These are phyloP conservation scores for Heteromurus nitidus DNA, from an alignment of 2,888 invertebrate species.

Conservation along the genomic window DNA sequence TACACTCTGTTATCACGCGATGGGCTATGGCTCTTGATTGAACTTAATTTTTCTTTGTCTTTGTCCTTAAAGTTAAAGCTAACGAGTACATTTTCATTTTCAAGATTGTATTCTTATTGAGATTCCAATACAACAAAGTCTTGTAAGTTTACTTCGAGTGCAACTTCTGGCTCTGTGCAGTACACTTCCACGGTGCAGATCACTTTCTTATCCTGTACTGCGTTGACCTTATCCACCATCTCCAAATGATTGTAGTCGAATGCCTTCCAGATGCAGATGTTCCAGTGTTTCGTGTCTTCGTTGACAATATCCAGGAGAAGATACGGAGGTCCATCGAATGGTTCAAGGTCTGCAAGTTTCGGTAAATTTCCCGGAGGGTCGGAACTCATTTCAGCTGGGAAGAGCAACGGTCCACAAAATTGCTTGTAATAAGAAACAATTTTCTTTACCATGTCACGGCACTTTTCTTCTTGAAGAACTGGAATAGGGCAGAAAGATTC, in stretches of 20 bases:
- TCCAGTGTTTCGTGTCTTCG: slow-evolving; percentile 13
- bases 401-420: slow-evolving; percentile 14
- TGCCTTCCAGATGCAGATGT: slow-evolving; percentile 36
- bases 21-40: no score
- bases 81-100: no score
- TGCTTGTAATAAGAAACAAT: background rate
- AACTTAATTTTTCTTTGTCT: no score
- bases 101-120: no score
- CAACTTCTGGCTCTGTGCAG: slow-evolving; percentile 15
- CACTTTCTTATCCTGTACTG: background rate
- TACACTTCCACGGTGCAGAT: slow-evolving; percentile 22
- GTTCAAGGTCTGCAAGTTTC: background rate
- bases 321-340: slow-evolving; percentile 36
- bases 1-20: no score
- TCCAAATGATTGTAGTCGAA: slow-evolving; percentile 2
- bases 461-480: slow-evolving; percentile 1
- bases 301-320: slow-evolving; percentile 31
- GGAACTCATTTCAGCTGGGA: slow-evolving; percentile 32
- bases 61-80: no score
- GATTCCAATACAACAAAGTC: slow-evolving; percentile 28
- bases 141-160: slow-evolving; percentile 24
- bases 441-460: slow-evolving; percentile 18
- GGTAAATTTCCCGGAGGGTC: background rate
- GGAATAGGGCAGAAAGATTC: background rate
- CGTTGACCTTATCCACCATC: slow-evolving; percentile 4